These are phyloP conservation scores for Heliopora coerulea DNA, from an alignment of 92 coral and sea anemone genomes.

Conservation along the genomic window DNA sequence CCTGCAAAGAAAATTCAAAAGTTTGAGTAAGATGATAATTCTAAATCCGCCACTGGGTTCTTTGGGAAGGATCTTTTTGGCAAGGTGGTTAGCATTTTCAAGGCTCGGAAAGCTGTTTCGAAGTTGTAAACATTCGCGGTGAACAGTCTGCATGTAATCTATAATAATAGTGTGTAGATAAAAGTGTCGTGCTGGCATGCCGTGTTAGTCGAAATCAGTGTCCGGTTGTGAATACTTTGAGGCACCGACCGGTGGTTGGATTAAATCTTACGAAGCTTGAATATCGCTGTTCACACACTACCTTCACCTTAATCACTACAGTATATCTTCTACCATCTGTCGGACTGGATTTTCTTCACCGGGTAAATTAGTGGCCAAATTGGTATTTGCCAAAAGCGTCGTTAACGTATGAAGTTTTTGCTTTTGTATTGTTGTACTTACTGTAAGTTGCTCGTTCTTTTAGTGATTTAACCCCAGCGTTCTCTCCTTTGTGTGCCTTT, in stretches of 20 bases:
- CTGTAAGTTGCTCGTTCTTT: not conserved
- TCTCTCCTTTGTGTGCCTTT: conserved; percentile 1
- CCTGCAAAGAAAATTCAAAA: too few relatives aligned
- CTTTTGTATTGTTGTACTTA: not conserved
- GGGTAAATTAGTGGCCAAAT: too few relatives aligned
- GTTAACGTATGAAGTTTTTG: too few relatives aligned
- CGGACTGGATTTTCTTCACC: too few relatives aligned
- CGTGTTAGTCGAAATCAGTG: not conserved
- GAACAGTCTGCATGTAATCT: not conserved
- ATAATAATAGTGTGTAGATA: not conserved
- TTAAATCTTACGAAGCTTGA: not conserved
- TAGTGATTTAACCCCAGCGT: not conserved
- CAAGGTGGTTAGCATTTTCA: conserved; percentile 23
- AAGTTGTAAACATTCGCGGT: not conserved
- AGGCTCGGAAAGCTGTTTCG: conserved; percentile 5
- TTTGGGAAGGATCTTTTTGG: conserved; percentile 23
- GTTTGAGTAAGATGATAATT: too few relatives aligned
- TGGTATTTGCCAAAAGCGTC: too few relatives aligned
- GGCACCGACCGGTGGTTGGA: too few relatives aligned
- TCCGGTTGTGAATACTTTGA: too few relatives aligned
- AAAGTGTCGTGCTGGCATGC: not conserved
- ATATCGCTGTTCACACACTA: too few relatives aligned
- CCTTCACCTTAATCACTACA: too few relatives aligned
- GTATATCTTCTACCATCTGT: too few relatives aligned
- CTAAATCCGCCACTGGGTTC: too few relatives aligned